Base-by-base conservation (phyloP, 2,888 invertebrate genomes). In the Mesochorus sp. region DNA sequence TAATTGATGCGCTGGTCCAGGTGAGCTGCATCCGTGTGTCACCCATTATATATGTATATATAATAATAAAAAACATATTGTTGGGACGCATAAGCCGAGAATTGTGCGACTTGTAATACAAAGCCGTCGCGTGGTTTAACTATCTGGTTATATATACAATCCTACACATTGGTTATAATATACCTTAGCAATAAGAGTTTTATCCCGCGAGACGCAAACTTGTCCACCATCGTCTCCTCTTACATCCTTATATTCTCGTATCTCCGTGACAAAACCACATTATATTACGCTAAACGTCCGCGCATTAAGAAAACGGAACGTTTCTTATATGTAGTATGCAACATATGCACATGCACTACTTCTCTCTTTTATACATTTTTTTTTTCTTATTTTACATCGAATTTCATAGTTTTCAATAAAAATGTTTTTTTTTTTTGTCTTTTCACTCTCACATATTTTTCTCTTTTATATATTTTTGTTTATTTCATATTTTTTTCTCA, bases 1-100 rank as follows among this genome's bases (percentile, higher is more conserved):
- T 74, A 78, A 78, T 66, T 74, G 59, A 78, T 78, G 78, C 78
- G 64, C 42, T 34, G 66, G 47, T 59, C 74, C 74, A 78, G 74
- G 64, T 66, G 74, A 70, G 68, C 37, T 59, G 34, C 28, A 14
- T 21, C 19, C 14, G 17, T 53, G 44, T 55, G 31, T 28, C 31
- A 26, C 39, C 5, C 8, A 19, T 47, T 39, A 19, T 47, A 44
- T 59, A 12, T 24, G 5, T n/a, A n/a, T 57, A 59, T 70, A 21
- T 26, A 57, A 37, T 44, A 1, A 26, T 61, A 10, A 0, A 34
- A 19, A n/a, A 34, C 19, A 17, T 55, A 28, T 37, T 53, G 12
- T 42, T 6, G 17, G 57, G 8, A 44, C 10, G 59, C 51, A 51
- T 12, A 51, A 76, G 49, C 57, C 42, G 64, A 59, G 70, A 57